A percentile compares a stretch with the other conserved stretches of the same genome.
phyloP scores from a whole-genome alignment of 2,113 vertebrate genomes.

The Aptenodytes patagonicus region DNA sequence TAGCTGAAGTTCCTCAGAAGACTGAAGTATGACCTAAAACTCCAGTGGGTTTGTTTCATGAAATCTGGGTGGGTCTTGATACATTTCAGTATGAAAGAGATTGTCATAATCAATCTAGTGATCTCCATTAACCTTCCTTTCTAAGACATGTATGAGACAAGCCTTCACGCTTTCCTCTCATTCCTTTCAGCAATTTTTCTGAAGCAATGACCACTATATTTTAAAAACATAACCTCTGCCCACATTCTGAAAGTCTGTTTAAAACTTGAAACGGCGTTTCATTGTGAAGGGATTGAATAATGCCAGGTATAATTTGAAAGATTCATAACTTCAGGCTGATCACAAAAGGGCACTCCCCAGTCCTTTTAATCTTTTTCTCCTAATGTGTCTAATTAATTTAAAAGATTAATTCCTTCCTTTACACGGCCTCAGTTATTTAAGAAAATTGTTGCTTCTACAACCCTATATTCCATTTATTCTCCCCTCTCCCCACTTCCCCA shows the following conservation, averaged over 20 bases:
- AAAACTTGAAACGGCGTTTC: background rate
- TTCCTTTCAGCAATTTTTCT: background rate
- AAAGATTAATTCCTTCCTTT: conserved; percentile 27
- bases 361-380: background rate
- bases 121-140: background rate
- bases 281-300: background rate
- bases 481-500: background rate
- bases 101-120: background rate
- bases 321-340: background rate
- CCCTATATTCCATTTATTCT: background rate
- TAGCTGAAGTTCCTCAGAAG: background rate
- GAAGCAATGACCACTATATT: background rate
- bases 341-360: background rate
- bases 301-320: background rate
- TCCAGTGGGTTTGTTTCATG: background rate
- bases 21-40: background rate
- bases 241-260: background rate
- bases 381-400: conserved; percentile 25
- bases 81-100: background rate
- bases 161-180: background rate
- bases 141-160: background rate
- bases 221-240: background rate
- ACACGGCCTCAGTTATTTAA: background rate
- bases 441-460: conserved; percentile 40
- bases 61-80: background rate